phyloP scores from a whole-genome alignment of 2,888 invertebrate species.

The Eretmocerus hayati region DNA sequence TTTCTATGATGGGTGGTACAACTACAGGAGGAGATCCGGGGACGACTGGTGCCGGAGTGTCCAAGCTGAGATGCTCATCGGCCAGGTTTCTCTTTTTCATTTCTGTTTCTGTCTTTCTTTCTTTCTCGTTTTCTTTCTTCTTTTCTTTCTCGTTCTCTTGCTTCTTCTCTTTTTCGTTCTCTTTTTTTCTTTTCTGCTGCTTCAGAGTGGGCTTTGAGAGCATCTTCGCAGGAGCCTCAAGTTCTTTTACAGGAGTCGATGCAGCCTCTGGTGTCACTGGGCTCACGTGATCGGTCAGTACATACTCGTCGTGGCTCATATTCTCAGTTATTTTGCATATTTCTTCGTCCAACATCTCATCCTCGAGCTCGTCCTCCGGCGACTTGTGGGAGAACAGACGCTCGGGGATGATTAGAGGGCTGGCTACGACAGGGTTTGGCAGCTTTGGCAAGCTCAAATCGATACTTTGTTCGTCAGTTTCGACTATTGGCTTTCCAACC shows the following conservation, averaged over 20 bases:
- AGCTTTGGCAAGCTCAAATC: no score
- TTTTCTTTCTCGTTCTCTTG: no score
- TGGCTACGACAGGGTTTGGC: background rate
- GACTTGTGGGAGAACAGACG: slow-evolving; percentile 10
- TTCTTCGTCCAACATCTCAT: slow-evolving; percentile 42
- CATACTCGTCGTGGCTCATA: slow-evolving; percentile 45
- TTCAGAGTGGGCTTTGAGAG: slow-evolving; percentile 9
- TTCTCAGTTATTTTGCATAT: slow-evolving; percentile 45
- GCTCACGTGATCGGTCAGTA: slow-evolving; percentile 41
- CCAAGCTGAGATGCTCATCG: slow-evolving; percentile 12
- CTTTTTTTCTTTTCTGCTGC: slow-evolving; percentile 24
- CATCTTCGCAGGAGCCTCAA: background rate
- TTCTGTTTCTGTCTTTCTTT: slow-evolving; percentile 8
- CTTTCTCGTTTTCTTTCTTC: background rate
- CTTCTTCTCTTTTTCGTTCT: slow-evolving; percentile 15
- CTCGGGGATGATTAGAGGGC: slow-evolving; percentile 5
- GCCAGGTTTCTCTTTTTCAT: background rate
- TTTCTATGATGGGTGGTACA: background rate
- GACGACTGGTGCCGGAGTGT: slow-evolving; percentile 14
- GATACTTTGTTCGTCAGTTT: no score
- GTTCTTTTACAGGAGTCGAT: slow-evolving; percentile 27
- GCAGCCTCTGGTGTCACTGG: slow-evolving; percentile 30
- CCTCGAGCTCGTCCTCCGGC: slow-evolving; percentile 35
- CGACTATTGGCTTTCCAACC: no score
- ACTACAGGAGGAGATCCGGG: background rate